Evolutionary conservation across 1,140 invertebrate genomes (phyloP).

Genomic region (Anadara kagoshimensis): DNA sequence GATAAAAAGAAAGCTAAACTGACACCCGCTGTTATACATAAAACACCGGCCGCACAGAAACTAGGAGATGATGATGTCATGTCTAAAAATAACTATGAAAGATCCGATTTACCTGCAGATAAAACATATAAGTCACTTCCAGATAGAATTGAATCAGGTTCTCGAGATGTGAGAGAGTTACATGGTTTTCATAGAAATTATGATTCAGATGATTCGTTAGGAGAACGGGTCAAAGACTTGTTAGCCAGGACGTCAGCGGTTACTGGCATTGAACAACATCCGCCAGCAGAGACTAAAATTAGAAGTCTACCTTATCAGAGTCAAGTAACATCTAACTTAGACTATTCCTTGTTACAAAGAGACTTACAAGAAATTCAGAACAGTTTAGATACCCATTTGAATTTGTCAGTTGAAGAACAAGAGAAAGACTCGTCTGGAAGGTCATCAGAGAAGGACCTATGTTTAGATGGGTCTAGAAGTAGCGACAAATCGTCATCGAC

Average conservation of each 20-base stretch:
- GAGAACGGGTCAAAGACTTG: conserved; percentile 29
- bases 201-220: conserved; percentile 29
- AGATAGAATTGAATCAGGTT: no score
- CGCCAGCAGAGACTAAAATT: neutral
- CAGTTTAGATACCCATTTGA: conserved; percentile 45
- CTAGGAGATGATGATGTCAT: no score
- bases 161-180: no score
- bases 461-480: conserved; percentile 14
- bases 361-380: conserved; percentile 66
- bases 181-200: no score
- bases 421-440: neutral
- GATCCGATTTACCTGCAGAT: no score
- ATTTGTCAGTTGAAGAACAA: neutral
- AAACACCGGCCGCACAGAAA: no score
- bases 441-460: neutral
- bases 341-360: conserved; percentile 56
- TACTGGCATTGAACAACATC: conserved; percentile 16
- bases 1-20: no score
- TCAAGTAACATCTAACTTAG: conserved; percentile 29
- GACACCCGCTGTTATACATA: no score
- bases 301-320: neutral
- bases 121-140: no score
- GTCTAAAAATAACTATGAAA: no score
- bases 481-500: conserved; percentile 35
- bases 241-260: conserved; percentile 40